A percentile compares a stretch with the other conserved stretches of the same genome.
These are phyloP conservation scores for Chrysolina haemoptera DNA, from an alignment of 2,888 invertebrate genomes.

Conservation along the genomic window DNA sequence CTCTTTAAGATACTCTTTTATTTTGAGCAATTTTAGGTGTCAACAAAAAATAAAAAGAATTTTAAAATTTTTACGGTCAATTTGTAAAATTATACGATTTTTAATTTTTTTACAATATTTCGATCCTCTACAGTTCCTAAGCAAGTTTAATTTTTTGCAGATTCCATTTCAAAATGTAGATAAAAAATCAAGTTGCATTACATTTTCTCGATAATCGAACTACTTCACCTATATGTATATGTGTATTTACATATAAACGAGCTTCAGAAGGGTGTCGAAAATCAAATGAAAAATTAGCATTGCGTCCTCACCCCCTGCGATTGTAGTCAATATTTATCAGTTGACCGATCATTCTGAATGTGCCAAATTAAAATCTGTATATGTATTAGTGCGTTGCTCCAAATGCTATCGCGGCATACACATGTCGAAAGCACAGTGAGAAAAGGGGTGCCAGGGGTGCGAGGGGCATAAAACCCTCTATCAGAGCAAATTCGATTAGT, in stretches of 20 bases:
- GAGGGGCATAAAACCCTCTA: conserved; percentile 59
- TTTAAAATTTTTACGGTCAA: too few species aligned
- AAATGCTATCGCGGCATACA: conserved; percentile 65
- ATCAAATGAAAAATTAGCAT: conserved; percentile 62
- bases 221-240: conserved; percentile 29
- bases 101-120: too few species aligned
- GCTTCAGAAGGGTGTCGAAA: conserved; percentile 41
- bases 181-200: not conserved
- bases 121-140: too few species aligned
- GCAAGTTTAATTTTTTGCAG: too few species aligned
- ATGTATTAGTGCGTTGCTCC: conserved; percentile 64
- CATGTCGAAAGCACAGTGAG: conserved; percentile 56
- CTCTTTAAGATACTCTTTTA: too few species aligned
- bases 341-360: conserved; percentile 68
- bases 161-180: too few species aligned
- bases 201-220: not conserved
- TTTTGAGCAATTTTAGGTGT: too few species aligned
- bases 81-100: too few species aligned
- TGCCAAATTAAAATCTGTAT: conserved; percentile 66
- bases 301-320: conserved; percentile 56
- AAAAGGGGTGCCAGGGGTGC: conserved; percentile 48
- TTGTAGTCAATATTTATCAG: conserved; percentile 68
- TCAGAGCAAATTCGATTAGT: conserved; percentile 74
- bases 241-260: conserved; percentile 49
- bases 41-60: too few species aligned